A percentile compares a stretch with the other conserved stretches of the same genome.
phyloP scores from a whole-genome alignment of 2,797 vertebrate species.

The Poecile montanus region DNA sequence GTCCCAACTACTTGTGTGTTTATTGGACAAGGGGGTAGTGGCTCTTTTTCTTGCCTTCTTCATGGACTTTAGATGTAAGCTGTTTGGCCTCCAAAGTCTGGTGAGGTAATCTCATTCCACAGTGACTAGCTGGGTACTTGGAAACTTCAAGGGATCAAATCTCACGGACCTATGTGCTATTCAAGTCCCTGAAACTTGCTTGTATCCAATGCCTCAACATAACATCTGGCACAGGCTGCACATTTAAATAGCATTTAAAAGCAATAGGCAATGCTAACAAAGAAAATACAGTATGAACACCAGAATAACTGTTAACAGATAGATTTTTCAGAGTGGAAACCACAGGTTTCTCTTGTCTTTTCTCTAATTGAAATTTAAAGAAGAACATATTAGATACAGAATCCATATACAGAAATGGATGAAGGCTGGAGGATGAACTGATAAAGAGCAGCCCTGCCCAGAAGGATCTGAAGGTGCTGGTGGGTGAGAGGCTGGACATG shows the following conservation, averaged over 20 bases:
- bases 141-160: neutral
- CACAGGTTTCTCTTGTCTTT: neutral
- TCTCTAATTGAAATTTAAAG: neutral
- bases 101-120: neutral
- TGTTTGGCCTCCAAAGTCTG: neutral
- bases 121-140: neutral
- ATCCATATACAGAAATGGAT: neutral
- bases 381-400: neutral
- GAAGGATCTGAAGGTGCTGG: rapidly evolving
- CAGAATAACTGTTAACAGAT: neutral
- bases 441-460: neutral
- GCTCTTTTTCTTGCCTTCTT: neutral
- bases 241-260: neutral
- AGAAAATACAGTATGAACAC: neutral
- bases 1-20: neutral
- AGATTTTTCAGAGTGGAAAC: neutral
- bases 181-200: neutral
- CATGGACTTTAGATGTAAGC: neutral
- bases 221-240: neutral
- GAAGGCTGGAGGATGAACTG: neutral
- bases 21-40: neutral
- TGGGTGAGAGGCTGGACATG: neutral
- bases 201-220: neutral
- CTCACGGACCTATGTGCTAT: neutral
- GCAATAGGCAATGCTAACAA: neutral